A percentile compares a stretch with the other conserved stretches of the same genome.
These are phyloP conservation scores for Aphelenchoides avenae DNA, from an alignment of 1,140 invertebrate genomes.

Conservation along the genomic window DNA sequence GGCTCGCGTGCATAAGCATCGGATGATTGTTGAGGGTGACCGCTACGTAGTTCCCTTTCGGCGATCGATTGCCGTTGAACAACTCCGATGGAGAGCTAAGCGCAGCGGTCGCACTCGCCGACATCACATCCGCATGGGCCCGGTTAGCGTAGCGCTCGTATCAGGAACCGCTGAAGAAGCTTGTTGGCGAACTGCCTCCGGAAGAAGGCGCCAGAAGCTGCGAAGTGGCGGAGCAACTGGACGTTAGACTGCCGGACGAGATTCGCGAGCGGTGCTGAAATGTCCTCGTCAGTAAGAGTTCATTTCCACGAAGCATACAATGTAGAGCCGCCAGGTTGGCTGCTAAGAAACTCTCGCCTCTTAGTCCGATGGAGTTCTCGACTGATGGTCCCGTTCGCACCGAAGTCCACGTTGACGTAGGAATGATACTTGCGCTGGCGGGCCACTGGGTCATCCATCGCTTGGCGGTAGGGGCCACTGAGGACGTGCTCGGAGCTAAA, in stretches of 20 bases:
- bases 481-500: conserved; percentile 19
- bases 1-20: background rate
- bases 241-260: too few relatives aligned
- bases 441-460: background rate
- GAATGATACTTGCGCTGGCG: conserved; percentile 35
- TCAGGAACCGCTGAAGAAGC: too few relatives aligned
- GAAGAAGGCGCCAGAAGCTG: too few relatives aligned
- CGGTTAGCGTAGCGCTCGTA: too few relatives aligned
- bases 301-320: conserved; percentile 8
- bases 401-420: conserved; percentile 49
- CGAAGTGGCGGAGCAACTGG: too few relatives aligned
- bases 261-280: too few relatives aligned
- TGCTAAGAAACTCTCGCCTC: conserved; percentile 24
- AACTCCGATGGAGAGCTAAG: background rate
- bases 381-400: background rate
- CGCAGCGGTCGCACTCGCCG: conserved; percentile 3
- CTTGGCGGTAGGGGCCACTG: background rate
- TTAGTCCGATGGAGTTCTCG: conserved; percentile 19
- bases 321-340: conserved; percentile 24
- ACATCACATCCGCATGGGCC: too few relatives aligned
- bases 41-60: too few relatives aligned
- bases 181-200: too few relatives aligned
- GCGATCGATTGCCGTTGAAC: too few relatives aligned
- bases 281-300: too few relatives aligned
- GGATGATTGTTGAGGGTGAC: background rate